These are phyloP conservation scores for Villa cingulata DNA, from an alignment of 2,888 invertebrate species.

Conservation along the genomic window DNA sequence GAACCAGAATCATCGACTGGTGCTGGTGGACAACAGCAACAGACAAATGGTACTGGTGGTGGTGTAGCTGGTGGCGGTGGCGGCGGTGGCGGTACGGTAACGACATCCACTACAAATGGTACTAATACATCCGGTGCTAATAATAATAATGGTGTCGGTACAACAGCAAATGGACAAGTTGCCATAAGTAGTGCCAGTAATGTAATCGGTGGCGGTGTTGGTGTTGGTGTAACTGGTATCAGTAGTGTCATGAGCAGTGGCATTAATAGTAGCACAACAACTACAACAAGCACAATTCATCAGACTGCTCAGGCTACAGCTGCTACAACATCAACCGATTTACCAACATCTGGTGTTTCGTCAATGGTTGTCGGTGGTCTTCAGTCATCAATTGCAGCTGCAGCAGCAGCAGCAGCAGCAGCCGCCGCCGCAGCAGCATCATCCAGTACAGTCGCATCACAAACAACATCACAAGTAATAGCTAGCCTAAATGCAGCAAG, in stretches of 20 bases:
- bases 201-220: background rate
- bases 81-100: conserved; percentile 22
- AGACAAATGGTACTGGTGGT: conserved; percentile 17
- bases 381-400: conserved; percentile 14
- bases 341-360: conserved; percentile 1
- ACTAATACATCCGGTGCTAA: conserved; percentile 5
- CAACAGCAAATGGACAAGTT: conserved; percentile 14
- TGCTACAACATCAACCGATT: background rate
- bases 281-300: conserved; percentile 8
- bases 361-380: background rate
- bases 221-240: background rate
- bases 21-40: background rate
- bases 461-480: conserved; percentile 29
- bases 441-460: conserved; percentile 22
- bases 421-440: conserved; percentile 16
- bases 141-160: conserved; percentile 1
- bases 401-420: conserved; percentile 15
- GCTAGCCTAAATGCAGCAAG: conserved; percentile 25
- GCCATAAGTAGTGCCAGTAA: conserved; percentile 14
- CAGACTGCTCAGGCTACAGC: conserved; percentile 3
- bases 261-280: conserved; percentile 10
- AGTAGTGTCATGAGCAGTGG: conserved; percentile 7
- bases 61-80: conserved; percentile 25
- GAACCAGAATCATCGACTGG: conserved; percentile 38
- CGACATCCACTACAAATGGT: conserved; percentile 13